phyloP scores from a whole-genome alignment of 1,140 invertebrate species.

The Eurosta solidaginis region DNA sequence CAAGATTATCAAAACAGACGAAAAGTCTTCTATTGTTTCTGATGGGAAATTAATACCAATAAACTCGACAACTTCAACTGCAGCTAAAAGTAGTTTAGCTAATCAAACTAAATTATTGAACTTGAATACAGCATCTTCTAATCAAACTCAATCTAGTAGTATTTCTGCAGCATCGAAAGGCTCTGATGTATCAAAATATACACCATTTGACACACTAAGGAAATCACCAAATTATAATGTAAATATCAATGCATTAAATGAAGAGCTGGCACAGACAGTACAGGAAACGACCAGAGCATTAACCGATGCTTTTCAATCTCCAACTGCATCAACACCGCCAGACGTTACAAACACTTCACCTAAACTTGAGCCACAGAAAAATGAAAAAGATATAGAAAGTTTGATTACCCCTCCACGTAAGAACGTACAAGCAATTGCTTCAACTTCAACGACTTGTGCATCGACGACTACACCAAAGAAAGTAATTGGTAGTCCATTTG shows the following conservation, averaged over 20 bases:
- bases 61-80: neutral
- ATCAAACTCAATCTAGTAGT: neutral
- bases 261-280: slow-evolving; percentile 53
- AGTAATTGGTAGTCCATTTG: slow-evolving; percentile 60
- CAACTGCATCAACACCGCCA: slow-evolving; percentile 36
- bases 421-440: neutral
- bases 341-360: neutral
- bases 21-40: slow-evolving; percentile 23
- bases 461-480: neutral
- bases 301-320: slow-evolving; percentile 49
- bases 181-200: neutral
- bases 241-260: slow-evolving; percentile 52
- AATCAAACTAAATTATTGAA: neutral
- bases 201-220: slow-evolving; percentile 49
- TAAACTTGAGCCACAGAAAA: neutral
- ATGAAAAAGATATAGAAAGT: neutral
- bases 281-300: slow-evolving; percentile 53
- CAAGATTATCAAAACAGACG: slow-evolving; percentile 31
- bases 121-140: neutral
- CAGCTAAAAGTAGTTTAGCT: neutral
- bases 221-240: slow-evolving; percentile 59
- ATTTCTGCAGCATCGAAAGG: slow-evolving; percentile 2
- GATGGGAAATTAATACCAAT: slow-evolving; percentile 33
- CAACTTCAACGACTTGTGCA: slow-evolving; percentile 31
- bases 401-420: neutral